These are phyloP conservation scores for Acrobasis suavella DNA, from an alignment of 2,888 invertebrate genomes.

Conservation along the genomic window DNA sequence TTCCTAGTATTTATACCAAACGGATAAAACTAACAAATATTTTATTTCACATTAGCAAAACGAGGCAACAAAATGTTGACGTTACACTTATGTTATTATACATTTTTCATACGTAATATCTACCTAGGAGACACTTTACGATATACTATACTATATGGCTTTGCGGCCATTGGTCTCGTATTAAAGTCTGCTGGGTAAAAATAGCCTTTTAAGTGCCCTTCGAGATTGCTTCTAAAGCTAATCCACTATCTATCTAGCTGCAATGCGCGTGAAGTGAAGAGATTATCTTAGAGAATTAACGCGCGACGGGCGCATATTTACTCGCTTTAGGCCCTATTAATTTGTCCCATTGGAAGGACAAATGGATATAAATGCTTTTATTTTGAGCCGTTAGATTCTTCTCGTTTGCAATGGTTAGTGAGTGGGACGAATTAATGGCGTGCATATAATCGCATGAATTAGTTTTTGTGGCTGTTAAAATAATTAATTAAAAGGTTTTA, in stretches of 20 bases:
- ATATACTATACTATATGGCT: background rate
- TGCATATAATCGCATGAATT: too few species aligned
- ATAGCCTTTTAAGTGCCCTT: conserved; percentile 14
- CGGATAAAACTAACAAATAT: too few species aligned
- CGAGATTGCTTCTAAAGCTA: conserved; percentile 18
- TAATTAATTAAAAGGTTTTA: too few species aligned
- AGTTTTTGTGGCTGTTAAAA: too few species aligned
- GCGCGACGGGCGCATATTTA: conserved; percentile 36
- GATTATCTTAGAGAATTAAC: conserved; percentile 46
- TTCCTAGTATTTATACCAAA: too few species aligned
- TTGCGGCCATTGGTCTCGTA: conserved; percentile 5
- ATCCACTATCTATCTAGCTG: conserved; percentile 19
- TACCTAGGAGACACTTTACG: background rate
- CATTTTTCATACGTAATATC: background rate
- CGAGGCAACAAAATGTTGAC: too few species aligned
- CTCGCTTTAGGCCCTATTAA: background rate
- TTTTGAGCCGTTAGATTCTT: too few species aligned
- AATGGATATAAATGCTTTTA: background rate
- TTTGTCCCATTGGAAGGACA: background rate
- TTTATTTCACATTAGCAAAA: too few species aligned
- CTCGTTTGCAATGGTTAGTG: too few species aligned
- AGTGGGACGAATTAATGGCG: too few species aligned
- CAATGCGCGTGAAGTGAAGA: conserved; percentile 37
- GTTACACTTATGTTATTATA: too few species aligned
- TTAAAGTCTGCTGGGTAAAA: conserved; percentile 7